Conservation (phyloP, 2,888 invertebrate species). For the Pyralis farinalis region DNA sequence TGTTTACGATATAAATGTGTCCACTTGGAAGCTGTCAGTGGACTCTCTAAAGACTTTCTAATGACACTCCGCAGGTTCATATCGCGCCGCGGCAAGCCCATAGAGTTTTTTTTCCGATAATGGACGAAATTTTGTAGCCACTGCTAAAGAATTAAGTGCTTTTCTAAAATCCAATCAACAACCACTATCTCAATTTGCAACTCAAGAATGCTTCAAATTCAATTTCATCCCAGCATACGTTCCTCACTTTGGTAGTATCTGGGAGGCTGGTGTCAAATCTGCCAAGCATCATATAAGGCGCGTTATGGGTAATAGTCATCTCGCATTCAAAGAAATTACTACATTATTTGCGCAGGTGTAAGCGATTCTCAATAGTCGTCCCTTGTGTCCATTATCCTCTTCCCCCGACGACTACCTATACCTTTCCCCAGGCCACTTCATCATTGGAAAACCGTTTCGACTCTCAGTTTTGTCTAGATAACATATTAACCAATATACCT, state of each 20-base stretch:
- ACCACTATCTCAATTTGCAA: conserved; percentile 20
- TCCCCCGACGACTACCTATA: neutral
- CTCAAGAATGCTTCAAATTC: conserved; percentile 24
- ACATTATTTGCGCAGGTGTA: neutral
- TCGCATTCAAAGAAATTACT: neutral
- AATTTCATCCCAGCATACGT: conserved; percentile 22
- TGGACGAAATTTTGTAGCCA: conserved; percentile 28
- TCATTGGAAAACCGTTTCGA: neutral
- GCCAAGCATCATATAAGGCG: neutral
- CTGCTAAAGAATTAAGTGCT: conserved; percentile 21
- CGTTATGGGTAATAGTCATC: neutral
- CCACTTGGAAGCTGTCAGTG: conserved; percentile 26
- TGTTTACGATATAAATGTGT: conserved; percentile 24
- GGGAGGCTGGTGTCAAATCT: conserved; percentile 16
- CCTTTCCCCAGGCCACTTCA: neutral
- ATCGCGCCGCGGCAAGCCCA: conserved; percentile 27
- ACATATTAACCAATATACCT: no score
- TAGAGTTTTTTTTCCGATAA: conserved; percentile 30
- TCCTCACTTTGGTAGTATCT: conserved; percentile 25
- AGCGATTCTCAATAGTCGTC: neutral
- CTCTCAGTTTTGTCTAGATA: no score
- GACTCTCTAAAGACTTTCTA: conserved; percentile 26
- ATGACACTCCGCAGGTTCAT: conserved; percentile 27
- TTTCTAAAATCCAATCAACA: conserved; percentile 16
- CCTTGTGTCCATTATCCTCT: neutral